Percentiles rank a stretch among this genome's conserved stretches.
Conservation (phyloP, 2,113 vertebrate species). For the Chloropsis cyanopogon region DNA sequence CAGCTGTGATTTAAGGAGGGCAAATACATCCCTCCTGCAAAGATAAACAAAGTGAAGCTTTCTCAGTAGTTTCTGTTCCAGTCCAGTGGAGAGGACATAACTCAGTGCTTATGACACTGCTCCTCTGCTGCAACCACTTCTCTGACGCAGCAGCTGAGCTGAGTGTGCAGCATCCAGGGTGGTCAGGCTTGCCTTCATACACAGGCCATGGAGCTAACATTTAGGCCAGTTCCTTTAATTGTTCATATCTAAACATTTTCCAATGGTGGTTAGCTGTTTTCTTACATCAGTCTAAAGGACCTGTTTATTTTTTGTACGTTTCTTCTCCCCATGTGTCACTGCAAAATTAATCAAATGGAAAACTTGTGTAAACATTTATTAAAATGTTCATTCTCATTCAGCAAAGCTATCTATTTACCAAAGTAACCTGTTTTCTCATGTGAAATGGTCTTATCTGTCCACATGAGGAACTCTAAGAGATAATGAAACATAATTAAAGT, state of each 20-base stretch:
- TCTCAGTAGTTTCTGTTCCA: neutral
- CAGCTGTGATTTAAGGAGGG: neutral
- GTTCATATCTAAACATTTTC: neutral
- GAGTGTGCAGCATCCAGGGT: neutral
- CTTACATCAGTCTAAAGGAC: neutral
- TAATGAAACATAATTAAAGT: neutral
- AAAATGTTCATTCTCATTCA: neutral
- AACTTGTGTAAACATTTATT: neutral
- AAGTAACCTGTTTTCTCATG: neutral
- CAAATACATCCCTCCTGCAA: neutral
- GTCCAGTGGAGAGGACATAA: neutral
- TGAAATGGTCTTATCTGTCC: neutral
- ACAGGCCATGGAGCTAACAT: neutral
- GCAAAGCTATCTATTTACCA: neutral
- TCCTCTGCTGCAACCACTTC: neutral
- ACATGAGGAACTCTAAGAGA: neutral
- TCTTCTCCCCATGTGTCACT: neutral
- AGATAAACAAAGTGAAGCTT: constrained; percentile 19
- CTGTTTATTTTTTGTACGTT: neutral
- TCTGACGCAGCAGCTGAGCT: neutral
- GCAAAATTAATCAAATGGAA: constrained; percentile 7
- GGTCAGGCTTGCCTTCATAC: neutral
- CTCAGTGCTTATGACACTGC: neutral
- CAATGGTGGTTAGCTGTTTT: neutral
- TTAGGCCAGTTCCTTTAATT: neutral